phyloP scores from a whole-genome alignment of 2,797 vertebrate genomes.

The Limosa lapponica region DNA sequence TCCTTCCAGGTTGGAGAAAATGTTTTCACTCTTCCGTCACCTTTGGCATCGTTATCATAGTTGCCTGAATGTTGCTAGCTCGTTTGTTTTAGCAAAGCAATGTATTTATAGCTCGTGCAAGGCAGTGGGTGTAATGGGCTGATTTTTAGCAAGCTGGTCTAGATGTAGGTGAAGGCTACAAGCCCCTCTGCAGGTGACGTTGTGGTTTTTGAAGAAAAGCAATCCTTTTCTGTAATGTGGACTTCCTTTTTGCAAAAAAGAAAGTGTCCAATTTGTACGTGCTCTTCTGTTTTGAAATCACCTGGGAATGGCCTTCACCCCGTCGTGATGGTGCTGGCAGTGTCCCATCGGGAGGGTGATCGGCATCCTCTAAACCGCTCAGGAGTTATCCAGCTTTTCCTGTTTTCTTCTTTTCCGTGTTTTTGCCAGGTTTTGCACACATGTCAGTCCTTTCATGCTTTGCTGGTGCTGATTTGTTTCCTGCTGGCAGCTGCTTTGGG shows the following conservation, averaged over 20 bases:
- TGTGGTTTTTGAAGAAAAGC: neutral
- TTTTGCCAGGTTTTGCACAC: conserved; percentile 8
- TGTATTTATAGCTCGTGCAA: neutral
- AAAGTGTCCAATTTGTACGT: fast-evolving
- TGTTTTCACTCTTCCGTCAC: fast-evolving
- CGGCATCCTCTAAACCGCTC: neutral
- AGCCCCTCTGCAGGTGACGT: neutral
- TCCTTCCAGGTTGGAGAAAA: conserved; percentile 87
- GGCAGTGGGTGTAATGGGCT: neutral
- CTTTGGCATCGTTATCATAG: neutral
- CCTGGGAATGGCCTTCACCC: neutral
- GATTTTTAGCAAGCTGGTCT: neutral
- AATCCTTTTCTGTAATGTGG: fast-evolving
- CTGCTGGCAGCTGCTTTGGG: neutral
- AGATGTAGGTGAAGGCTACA: neutral
- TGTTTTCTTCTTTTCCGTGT: conserved; percentile 2
- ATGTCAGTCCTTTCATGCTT: neutral
- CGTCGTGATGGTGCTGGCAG: neutral
- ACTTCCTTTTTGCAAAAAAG: neutral
- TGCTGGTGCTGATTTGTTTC: neutral
- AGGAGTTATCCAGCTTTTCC: conserved; percentile 8
- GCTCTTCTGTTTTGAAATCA: neutral
- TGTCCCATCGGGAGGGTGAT: neutral
- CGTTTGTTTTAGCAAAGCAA: fast-evolving
- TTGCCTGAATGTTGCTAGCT: neutral